Percentiles rank a stretch among this genome's conserved stretches.
phyloP scores from a whole-genome alignment of 2,797 vertebrate species.

The Notolepis coatsorum region DNA sequence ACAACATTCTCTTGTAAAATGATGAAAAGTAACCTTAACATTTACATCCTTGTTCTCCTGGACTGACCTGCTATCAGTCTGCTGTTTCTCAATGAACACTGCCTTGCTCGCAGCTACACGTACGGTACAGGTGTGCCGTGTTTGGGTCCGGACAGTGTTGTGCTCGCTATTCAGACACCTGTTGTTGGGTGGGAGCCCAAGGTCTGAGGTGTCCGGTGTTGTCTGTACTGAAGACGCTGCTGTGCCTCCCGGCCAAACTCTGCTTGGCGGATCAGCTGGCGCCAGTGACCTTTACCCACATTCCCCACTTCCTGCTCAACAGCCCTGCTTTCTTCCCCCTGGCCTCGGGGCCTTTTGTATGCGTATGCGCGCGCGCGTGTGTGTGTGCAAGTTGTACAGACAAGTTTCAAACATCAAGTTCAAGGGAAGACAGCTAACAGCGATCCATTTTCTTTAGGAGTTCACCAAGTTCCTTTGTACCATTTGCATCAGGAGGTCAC shows the following conservation, averaged over 20 bases:
- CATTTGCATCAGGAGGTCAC: not conserved
- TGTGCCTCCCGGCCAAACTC: not conserved
- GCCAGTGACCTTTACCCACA: conserved; percentile 9
- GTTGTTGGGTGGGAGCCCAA: not conserved
- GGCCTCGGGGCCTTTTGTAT: no score
- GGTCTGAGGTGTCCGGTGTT: not conserved
- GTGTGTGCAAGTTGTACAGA: not conserved
- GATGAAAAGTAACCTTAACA: no score
- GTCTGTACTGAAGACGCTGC: not conserved
- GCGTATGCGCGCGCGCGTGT: not conserved
- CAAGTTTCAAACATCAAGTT: not conserved
- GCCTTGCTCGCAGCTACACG: not conserved
- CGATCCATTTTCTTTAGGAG: not conserved
- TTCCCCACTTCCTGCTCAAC: conserved; percentile 6
- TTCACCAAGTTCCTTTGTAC: not conserved
- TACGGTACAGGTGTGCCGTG: no score
- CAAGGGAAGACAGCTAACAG: not conserved
- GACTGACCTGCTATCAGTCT: no score
- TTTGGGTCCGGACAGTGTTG: no score
- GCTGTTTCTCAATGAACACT: not conserved
- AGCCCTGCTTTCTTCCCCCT: conserved; percentile 11
- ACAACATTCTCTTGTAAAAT: no score
- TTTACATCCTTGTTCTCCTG: no score
- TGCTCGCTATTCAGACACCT: not conserved
- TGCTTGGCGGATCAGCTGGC: not conserved